Base-by-base conservation (phyloP, 2,797 vertebrate genomes). In the Tarsius wallacei region DNA sequence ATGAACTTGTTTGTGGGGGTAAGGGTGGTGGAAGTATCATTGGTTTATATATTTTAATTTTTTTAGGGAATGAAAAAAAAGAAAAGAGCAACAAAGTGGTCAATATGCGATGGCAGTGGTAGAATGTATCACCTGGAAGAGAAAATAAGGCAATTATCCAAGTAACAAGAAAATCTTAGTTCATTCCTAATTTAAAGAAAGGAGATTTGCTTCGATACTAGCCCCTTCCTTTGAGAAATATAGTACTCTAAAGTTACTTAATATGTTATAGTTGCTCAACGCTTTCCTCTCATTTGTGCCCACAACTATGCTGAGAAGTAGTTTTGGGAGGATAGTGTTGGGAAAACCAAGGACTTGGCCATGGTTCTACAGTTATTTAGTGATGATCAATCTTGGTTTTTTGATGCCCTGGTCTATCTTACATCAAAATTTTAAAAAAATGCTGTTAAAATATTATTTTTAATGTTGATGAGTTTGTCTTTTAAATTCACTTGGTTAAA, bases 41-140 rank as follows among this genome's bases (percentile, higher is more conserved):
- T 61, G 33, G 42, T 87, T 93, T 93, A 53, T 87, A 28, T 87
- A 87, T 87, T 83, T 83, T 87, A 91, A 82, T 91, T 11, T 71
- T 70, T 68, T 74, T 86, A 80, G 63, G 61, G 33, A 64, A 81
- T 74, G 31, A 87, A 90, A 85, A 70, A 84, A 85, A 31, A 86
- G 59, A 68, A 80, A 51, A 55, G 74, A 59, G 49, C 36, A 81
- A 59, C 26, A 84, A 80, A 77, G 14, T 91, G 24, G 26, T 87
- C 57, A 53, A 14, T 33, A 53, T 31, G 26, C 26, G n/a, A 31
- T 92, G 73, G 31, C 57, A 76, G 42, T 64, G 49, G 66, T 66
- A 51, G 57, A n/a, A n/a, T 68, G 5, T 71, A 15, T 63, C 55
- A 89, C 85, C 59, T 88, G 53, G 49, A 89, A 90, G 78, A 83